Base-by-base conservation (phyloP, 1,140 invertebrate genomes). In the Ruditapes philippinarum region DNA sequence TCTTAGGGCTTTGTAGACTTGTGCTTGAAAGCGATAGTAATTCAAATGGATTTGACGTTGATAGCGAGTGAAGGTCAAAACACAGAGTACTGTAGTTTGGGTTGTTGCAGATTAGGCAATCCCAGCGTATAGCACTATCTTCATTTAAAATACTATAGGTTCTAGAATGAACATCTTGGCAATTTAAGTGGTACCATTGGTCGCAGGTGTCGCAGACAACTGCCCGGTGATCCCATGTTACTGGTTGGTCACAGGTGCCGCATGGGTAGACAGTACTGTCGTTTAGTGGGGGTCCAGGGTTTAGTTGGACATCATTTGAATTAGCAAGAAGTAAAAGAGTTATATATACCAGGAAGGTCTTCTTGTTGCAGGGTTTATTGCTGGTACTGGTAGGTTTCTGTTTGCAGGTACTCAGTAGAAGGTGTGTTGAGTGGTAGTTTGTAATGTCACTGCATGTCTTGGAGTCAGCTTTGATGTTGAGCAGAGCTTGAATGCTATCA, bases 51-150 rank as follows among this genome's bases (percentile, higher is more conserved):
- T n/a, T n/a, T 28, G n/a, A 57, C 28, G 19, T 28, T 14, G 31
- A 19, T 36, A 65, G n/a, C 25, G 38, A 33, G 54, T 38, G 51
- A 17, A 65, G 70, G 57, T 80, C 25, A 36, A 88, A 79, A 28
- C 31, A 62, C 9, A 60, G 19, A 22, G 85, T 79, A 51, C 73
- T 79, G 62, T 62, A 88, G 40, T 90, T 90, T 33, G 89, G 82
- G 60, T 65, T 65, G 38, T 73, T 73, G n/a, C 68, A 73, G 36
- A 73, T 73, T 33, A 73, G 5, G 68, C 14, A 73, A 9, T 73
- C 38, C 68, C 68, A 40, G 3, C 25, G 4, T 7, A 73, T 73
- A 36, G 68, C 68, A 73, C 68, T 73, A 17, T 73, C 68, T 31
- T 73, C 33, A 40, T 31, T 36, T 7, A 73, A 33, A 28, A 31